Conservation (phyloP, 2,113 vertebrate genomes). For the Microcebus murinus region DNA sequence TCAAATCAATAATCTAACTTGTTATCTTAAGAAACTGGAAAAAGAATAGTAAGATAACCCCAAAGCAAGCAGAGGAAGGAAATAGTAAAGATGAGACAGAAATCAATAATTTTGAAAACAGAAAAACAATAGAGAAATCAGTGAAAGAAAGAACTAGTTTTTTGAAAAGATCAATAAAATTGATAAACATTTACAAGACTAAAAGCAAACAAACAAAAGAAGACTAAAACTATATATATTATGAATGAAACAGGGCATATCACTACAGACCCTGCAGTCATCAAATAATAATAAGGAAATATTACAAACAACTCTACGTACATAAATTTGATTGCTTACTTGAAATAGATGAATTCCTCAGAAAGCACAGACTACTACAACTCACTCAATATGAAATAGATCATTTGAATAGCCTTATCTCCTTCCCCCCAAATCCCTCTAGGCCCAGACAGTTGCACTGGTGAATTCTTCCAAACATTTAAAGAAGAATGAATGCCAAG, state of each 20-base stretch:
- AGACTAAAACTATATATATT: neutral
- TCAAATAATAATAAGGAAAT: neutral
- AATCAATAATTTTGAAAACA: neutral
- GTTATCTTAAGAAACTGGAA: conserved; percentile 7
- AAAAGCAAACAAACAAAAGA: neutral
- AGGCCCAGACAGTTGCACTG: neutral
- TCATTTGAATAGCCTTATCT: neutral
- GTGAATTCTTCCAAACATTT: conserved; percentile 16
- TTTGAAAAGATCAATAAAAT: conserved; percentile 19
- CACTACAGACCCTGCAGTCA: neutral
- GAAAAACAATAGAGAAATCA: neutral
- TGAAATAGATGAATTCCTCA: neutral
- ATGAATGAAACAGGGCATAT: neutral
- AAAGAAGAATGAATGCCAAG: neutral
- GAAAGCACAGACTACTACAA: neutral
- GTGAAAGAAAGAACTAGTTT: neutral
- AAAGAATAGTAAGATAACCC: neutral
- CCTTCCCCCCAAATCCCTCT: too few relatives aligned
- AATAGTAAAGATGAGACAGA: neutral
- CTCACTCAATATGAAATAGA: neutral
- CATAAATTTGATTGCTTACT: neutral
- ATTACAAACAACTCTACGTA: neutral
- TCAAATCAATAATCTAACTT: neutral
- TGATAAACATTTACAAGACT: neutral
- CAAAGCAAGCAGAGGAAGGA: neutral